phyloP scores from a whole-genome alignment of 2,888 invertebrate species.

The Ptychoptera contaminata region DNA sequence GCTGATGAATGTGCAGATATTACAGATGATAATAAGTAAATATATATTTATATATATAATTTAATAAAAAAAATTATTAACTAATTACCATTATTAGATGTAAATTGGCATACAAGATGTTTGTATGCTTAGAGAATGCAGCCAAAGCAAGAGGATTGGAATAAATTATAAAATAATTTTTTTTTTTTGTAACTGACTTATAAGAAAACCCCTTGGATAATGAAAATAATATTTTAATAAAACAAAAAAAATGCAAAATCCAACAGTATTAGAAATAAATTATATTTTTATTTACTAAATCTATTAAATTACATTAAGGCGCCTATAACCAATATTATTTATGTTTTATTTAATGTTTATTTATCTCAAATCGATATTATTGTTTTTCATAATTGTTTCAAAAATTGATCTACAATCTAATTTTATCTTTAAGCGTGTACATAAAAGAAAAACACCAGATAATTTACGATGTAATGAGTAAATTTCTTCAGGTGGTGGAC shows the following conservation, averaged over 20 bases:
- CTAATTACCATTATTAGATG: background rate
- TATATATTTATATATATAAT: background rate
- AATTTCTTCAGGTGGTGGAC: constrained; percentile 96
- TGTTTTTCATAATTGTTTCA: constrained; percentile 46
- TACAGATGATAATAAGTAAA: background rate
- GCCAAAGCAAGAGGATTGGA: background rate
- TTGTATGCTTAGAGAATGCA: background rate
- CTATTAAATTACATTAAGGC: no score
- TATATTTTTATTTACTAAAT: no score
- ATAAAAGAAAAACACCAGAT: constrained; percentile 86
- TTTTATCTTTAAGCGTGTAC: constrained; percentile 68
- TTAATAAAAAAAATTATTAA: background rate
- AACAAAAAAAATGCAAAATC: no score
- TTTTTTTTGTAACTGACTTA: background rate
- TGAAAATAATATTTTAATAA: background rate
- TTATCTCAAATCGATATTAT: background rate
- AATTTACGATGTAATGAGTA: constrained; percentile 95
- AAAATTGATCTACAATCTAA: constrained; percentile 76
- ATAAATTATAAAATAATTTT: background rate
- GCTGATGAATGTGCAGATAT: background rate
- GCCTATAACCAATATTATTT: no score
- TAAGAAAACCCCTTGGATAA: background rate
- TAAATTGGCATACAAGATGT: background rate
- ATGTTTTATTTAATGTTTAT: background rate
- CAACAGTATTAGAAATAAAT: no score